Base-by-base conservation (phyloP, 2,888 invertebrate species). In the Unio pictorum region DNA sequence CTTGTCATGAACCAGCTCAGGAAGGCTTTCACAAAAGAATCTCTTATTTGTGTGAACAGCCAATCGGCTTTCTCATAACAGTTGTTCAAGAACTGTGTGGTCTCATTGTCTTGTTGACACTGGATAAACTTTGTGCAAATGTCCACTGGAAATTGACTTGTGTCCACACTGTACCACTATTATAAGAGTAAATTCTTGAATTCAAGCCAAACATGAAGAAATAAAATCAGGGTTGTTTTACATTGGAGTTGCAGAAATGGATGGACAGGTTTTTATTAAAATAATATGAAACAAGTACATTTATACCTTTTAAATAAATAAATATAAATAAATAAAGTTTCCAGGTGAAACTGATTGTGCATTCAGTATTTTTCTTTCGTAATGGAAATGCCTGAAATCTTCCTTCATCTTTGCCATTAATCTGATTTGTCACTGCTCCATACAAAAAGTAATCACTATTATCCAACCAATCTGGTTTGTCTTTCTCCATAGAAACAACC, bases 1-100 rank as follows among this genome's bases (percentile, higher is more conserved):
- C 95, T 94, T 55, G 96, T 95, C 94, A 98, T 95, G 91, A 98
- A 96, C 91, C 94, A 93, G 77, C 94, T 94, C 28, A 98, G 92
- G 59, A 98, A 91, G n/a, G 95, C 93, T 84, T 95, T 94, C 23
- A 95, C 95, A 57, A 98, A 84, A 57, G 95, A 93, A 91, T 98
- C 96, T 94, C 95, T 96, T 75, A 97, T 92, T 91, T 99, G 97
- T 45, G 95, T 93, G 91, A 96, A 94, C 70, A 98, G 91, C 92
- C 95, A 95, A 82, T 95, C 94, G 4, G 95, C 95, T 89, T 95
- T 95, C 80, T 94, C 94, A 78, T 93, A 93, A 81, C 95, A 94
- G 67, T 92, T 91, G 69, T 93, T 92, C 64, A 96, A 91, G 91
- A 96, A 96, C 66, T 91, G 90, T 78, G 93, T 92, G 0, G 96